phyloP scores from a whole-genome alignment of 2,797 vertebrate genomes.

The Prionace glauca region DNA sequence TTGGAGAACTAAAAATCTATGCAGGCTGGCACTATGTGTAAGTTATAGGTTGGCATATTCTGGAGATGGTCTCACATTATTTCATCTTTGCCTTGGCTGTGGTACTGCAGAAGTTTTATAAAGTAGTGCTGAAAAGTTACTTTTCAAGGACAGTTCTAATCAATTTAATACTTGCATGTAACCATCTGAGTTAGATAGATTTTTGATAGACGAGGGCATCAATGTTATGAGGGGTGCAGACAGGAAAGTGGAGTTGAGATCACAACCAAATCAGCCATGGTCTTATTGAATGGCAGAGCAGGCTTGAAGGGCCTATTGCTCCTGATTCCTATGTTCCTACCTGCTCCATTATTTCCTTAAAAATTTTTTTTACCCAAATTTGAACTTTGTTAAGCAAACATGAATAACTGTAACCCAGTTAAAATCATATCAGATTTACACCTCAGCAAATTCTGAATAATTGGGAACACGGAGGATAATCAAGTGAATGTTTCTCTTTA shows the following conservation, averaged over 20 bases:
- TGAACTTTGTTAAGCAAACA: neutral
- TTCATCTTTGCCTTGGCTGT: neutral
- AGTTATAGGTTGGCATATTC: neutral
- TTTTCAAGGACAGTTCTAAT: neutral
- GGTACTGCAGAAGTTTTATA: neutral
- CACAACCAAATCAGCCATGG: no score
- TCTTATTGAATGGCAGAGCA: no score
- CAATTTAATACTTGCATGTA: neutral
- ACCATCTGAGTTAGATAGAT: neutral
- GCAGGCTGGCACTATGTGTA: neutral
- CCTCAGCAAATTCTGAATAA: neutral
- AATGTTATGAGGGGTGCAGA: no score
- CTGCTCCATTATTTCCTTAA: neutral
- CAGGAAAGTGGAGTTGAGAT: no score
- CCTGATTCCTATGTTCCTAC: no score
- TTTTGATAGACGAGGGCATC: no score
- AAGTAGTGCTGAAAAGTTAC: neutral
- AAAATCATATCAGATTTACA: neutral
- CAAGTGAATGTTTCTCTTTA: neutral
- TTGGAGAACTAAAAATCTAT: neutral
- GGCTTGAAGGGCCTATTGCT: no score
- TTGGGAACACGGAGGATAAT: neutral
- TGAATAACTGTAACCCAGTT: neutral
- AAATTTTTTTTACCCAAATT: neutral
- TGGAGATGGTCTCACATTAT: neutral